Conservation (phyloP, 2,888 invertebrate species). For the Tenodera sinensis region DNA sequence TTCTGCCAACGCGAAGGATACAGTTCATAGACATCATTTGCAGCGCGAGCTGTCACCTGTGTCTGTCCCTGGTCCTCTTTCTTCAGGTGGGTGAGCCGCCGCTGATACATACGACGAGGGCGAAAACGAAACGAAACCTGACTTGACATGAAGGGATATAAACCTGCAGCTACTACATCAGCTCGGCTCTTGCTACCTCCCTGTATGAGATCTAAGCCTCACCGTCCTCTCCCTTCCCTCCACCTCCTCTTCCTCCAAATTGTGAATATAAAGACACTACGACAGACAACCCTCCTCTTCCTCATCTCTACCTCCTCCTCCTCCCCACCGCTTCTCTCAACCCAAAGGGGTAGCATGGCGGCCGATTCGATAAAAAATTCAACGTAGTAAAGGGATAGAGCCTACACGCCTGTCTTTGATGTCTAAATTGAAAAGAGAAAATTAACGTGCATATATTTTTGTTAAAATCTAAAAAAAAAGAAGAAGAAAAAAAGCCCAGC, state of each 20-base stretch:
- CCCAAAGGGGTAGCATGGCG: conserved; percentile 16
- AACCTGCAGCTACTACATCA: conserved; percentile 16
- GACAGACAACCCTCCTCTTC: conserved; percentile 11
- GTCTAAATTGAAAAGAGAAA: conserved; percentile 19
- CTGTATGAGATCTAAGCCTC: conserved; percentile 17
- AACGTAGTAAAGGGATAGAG: conserved; percentile 15
- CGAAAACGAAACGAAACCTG: conserved; percentile 12
- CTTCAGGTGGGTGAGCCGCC: neutral
- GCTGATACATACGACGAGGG: neutral
- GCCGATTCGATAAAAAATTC: conserved; percentile 18
- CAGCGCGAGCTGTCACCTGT: too few species aligned
- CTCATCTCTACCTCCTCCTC: neutral
- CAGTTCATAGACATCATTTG: too few species aligned
- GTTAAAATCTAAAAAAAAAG: conserved; percentile 11
- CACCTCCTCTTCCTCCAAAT: conserved; percentile 3
- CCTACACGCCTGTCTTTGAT: conserved; percentile 18
- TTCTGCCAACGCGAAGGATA: too few species aligned
- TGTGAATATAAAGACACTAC: conserved; percentile 21
- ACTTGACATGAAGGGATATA: conserved; percentile 18
- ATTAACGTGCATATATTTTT: conserved; percentile 17
- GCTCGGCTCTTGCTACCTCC: neutral
- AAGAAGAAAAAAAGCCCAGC: neutral
- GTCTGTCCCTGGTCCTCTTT: neutral
- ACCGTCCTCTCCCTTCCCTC: neutral
- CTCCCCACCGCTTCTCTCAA: neutral